phyloP scores from a whole-genome alignment of 2,888 invertebrate species.

The Amphiduros pacificus region DNA sequence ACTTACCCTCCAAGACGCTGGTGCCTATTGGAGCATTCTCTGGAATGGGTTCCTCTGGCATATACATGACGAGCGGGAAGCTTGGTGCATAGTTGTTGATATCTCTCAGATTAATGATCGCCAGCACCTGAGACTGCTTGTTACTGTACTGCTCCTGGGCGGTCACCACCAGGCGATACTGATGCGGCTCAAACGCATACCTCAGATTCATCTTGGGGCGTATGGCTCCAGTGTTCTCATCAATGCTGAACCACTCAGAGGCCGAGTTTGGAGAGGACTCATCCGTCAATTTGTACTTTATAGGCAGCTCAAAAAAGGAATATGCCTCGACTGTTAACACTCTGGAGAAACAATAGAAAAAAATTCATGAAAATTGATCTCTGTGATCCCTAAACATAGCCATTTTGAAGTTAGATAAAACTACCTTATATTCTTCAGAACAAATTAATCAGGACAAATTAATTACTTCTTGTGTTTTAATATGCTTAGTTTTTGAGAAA shows the following conservation, averaged over 20 bases:
- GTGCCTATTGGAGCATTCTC: conserved; percentile 16
- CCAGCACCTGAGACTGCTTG: conserved; percentile 8
- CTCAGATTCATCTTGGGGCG: neutral
- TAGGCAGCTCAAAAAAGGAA: conserved; percentile 30
- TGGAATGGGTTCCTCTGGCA: conserved; percentile 7
- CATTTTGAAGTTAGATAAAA: too few species aligned
- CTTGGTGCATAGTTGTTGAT: conserved; percentile 16
- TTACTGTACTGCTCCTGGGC: conserved; percentile 3
- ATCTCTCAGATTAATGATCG: conserved; percentile 20
- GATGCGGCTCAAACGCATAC: conserved; percentile 16
- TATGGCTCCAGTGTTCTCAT: conserved; percentile 15
- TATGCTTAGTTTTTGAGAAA: too few species aligned
- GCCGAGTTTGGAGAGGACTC: too few species aligned
- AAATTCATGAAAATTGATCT: neutral
- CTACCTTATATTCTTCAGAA: too few species aligned
- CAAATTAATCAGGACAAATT: too few species aligned
- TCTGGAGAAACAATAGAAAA: conserved; percentile 20
- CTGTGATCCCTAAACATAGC: too few species aligned
- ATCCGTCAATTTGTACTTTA: conserved; percentile 15
- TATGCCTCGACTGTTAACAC: conserved; percentile 22
- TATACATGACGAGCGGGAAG: conserved; percentile 20
- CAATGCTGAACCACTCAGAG: conserved; percentile 14
- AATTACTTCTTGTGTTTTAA: too few species aligned
- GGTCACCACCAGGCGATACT: conserved; percentile 23
- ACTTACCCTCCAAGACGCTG: conserved; percentile 20